These are phyloP conservation scores for Trematomus bernacchii DNA, from an alignment of 2,797 vertebrate species.

Conservation along the genomic window DNA sequence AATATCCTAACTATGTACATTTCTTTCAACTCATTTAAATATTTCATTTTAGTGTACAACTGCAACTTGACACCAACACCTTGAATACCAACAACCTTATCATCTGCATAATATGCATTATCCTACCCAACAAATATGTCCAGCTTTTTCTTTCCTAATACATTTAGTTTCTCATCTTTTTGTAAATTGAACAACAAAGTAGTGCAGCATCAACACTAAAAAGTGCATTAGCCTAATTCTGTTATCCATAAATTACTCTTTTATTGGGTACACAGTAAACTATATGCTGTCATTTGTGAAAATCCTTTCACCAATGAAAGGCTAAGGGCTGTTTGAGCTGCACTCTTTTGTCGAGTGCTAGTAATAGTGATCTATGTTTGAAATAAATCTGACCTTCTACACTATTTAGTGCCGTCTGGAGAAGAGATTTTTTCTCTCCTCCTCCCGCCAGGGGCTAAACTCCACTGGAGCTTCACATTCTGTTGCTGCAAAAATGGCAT, in stretches of 20 bases:
- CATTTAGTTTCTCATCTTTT: not conserved
- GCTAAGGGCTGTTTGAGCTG: constrained; percentile 7
- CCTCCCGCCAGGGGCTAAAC: not conserved
- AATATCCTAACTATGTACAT: not conserved
- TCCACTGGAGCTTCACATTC: constrained; percentile 27
- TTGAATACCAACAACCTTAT: not conserved
- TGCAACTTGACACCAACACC: not conserved
- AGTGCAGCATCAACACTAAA: not conserved
- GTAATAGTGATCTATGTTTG: constrained; percentile 59
- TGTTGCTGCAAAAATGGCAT: constrained; percentile 57
- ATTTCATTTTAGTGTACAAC: not conserved
- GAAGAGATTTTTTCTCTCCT: constrained; percentile 1
- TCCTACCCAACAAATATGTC: not conserved
- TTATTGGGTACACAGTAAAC: constrained; percentile 24
- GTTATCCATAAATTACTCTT: constrained; percentile 17
- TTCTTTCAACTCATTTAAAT: not conserved
- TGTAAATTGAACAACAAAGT: not conserved
- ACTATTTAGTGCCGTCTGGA: constrained; percentile 49
- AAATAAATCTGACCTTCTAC: constrained; percentile 67
- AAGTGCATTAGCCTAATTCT: constrained; percentile 26
- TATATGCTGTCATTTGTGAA: constrained; percentile 20
- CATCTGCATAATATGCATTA: not conserved
- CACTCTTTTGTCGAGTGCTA: constrained; percentile 18
- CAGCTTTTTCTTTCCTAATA: no score
- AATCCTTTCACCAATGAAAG: not conserved